Percentiles rank a stretch among this genome's conserved stretches.
These are phyloP conservation scores for Channa maculata DNA, from an alignment of 2,113 vertebrate species.

Conservation along the genomic window DNA sequence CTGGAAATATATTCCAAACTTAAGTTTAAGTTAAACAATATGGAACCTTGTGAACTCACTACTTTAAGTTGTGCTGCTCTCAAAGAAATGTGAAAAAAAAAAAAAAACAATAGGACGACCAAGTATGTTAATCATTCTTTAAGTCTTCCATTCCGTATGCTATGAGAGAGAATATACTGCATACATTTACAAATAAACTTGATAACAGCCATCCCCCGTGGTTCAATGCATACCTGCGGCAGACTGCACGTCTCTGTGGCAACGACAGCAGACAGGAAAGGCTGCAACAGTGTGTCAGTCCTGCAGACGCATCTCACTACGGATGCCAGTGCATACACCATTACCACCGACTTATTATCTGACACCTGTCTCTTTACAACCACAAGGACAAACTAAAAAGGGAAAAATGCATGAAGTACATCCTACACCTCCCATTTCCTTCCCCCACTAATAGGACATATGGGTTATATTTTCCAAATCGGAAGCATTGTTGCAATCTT, in stretches of 20 bases:
- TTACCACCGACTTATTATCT: slow-evolving; percentile 16
- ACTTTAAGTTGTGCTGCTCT: background rate
- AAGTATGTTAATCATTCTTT: background rate
- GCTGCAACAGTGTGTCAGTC: slow-evolving; percentile 62
- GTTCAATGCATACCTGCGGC: slow-evolving; percentile 57
- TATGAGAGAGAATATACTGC: background rate
- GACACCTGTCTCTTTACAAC: slow-evolving; percentile 24
- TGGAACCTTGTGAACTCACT: background rate
- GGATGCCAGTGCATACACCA: slow-evolving; percentile 53
- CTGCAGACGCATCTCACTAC: slow-evolving; percentile 44
- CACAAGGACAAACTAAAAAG: slow-evolving; percentile 10
- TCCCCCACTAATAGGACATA: slow-evolving; percentile 3
- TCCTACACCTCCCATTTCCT: background rate
- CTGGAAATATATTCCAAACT: no score
- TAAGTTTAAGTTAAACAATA: no score
- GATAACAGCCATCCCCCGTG: slow-evolving; percentile 16
- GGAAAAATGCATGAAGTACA: background rate
- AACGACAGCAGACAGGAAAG: slow-evolving; percentile 31
- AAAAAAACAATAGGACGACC: slow-evolving; percentile 21
- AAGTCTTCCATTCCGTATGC: background rate
- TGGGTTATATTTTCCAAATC: slow-evolving; percentile 17
- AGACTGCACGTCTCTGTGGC: slow-evolving; percentile 51
- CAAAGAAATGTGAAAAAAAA: background rate
- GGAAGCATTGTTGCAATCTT: slow-evolving; percentile 42
- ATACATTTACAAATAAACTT: background rate